phyloP scores from a whole-genome alignment of 2,113 vertebrate species.

The Macroglossus sobrinus region DNA sequence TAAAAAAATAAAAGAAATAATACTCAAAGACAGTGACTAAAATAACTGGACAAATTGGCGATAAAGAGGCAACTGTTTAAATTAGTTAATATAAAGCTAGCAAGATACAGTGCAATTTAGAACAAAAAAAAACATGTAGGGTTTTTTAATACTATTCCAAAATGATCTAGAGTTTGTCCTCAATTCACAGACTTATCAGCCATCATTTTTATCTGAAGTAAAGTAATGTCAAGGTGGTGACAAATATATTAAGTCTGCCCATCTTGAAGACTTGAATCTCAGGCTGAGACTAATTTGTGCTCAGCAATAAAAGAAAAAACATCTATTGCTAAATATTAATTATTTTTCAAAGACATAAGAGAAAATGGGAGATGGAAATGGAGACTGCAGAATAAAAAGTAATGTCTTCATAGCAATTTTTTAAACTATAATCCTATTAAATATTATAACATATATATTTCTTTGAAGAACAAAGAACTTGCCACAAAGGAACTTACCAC shows the following conservation, averaged over 20 bases:
- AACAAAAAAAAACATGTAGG: conserved; percentile 48
- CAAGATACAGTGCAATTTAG: neutral
- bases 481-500: neutral
- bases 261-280: conserved; percentile 77
- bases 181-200: conserved; percentile 61
- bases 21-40: neutral
- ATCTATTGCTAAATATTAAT: conserved; percentile 66
- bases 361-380: conserved; percentile 5
- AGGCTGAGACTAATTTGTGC: conserved; percentile 79
- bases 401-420: neutral
- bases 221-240: conserved; percentile 79
- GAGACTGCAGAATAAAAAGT: neutral
- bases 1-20: neutral
- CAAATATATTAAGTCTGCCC: conserved; percentile 85
- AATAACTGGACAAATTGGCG: neutral
- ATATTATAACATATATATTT: neutral
- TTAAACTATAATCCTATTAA: conserved; percentile 34
- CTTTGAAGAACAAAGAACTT: neutral
- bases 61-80: conserved; percentile 41
- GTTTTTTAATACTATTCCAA: conserved; percentile 16
- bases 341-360: conserved; percentile 66
- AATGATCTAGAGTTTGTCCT: conserved; percentile 50
- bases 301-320: conserved; percentile 75
- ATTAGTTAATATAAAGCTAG: conserved; percentile 31
- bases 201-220: conserved; percentile 73